A percentile compares a stretch with the other conserved stretches of the same genome.
Evolutionary conservation across 2,113 vertebrate species (phyloP).

Genomic region (Ictidomys tridecemlineatus): DNA sequence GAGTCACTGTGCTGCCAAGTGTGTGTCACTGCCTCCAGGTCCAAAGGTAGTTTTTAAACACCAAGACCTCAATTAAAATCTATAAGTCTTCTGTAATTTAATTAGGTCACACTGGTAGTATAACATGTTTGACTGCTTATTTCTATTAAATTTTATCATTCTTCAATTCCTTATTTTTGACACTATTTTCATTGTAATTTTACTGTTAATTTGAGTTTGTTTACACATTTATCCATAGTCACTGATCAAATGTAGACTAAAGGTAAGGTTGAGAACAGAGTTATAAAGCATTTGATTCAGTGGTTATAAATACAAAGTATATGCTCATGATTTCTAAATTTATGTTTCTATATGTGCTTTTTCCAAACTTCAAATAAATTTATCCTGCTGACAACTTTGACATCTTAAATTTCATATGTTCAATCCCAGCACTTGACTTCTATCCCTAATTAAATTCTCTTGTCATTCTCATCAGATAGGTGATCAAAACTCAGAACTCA

Average conservation of each 20-base stretch:
- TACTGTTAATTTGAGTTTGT: not conserved
- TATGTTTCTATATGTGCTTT: not conserved
- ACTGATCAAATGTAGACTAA: not conserved
- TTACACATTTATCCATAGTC: not conserved
- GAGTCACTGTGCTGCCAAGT: no score
- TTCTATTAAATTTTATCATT: not conserved
- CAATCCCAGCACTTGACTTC: not conserved
- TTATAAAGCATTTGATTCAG: not conserved
- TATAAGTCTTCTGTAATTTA: not conserved
- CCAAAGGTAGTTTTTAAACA: conserved; percentile 22
- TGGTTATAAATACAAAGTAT: not conserved
- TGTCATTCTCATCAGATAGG: not conserved
- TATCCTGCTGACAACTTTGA: not conserved
- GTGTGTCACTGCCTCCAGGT: no score
- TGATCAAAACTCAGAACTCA: not conserved
- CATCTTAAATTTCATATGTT: not conserved
- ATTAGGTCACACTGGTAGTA: not conserved
- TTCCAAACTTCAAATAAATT: not conserved
- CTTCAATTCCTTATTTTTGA: conserved; percentile 30
- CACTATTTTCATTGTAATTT: not conserved
- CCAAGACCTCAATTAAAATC: not conserved
- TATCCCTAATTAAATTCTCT: not conserved
- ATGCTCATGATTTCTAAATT: not conserved
- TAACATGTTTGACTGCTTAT: not conserved
- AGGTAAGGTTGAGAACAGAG: not conserved